phyloP scores from a whole-genome alignment of 2,797 vertebrate genomes.

The Myotis daubentonii region DNA sequence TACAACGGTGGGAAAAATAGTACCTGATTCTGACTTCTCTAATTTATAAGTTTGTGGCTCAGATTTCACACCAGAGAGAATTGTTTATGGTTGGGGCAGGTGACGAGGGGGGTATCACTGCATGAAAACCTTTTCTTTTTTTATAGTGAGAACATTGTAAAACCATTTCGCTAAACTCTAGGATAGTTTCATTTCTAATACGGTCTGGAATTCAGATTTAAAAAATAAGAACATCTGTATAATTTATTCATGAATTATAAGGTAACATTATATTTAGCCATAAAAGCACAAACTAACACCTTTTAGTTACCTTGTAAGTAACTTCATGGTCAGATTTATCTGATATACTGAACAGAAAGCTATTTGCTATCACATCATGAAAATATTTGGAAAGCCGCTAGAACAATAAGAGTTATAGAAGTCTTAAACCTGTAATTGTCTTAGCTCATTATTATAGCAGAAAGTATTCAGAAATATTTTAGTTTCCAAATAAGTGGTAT shows the following conservation, averaged over 20 bases:
- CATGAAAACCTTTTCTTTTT: constrained; percentile 37
- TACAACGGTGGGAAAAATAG: not conserved
- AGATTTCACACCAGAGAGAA: constrained; percentile 1
- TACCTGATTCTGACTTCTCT: not conserved
- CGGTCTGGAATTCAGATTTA: constrained; percentile 44
- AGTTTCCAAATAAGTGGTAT: constrained; percentile 78
- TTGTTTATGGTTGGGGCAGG: not conserved
- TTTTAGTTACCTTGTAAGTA: constrained; percentile 84
- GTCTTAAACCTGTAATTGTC: constrained; percentile 80
- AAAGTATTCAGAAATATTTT: constrained; percentile 68
- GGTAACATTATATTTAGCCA: constrained; percentile 80
- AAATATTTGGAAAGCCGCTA: constrained; percentile 78
- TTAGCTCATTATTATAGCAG: constrained; percentile 69
- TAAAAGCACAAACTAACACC: constrained; percentile 88
- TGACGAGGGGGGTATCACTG: not conserved
- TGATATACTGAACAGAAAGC: constrained; percentile 86
- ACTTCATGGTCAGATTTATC: constrained; percentile 85
- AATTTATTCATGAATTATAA: constrained; percentile 73
- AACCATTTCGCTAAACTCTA: constrained; percentile 39
- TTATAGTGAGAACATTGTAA: constrained; percentile 32
- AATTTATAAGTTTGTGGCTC: not conserved
- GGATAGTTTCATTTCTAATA: constrained; percentile 63
- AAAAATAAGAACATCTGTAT: constrained; percentile 22
- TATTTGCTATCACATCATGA: constrained; percentile 84
- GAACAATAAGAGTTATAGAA: constrained; percentile 82